phyloP scores from a whole-genome alignment of 2,888 invertebrate genomes.

The Drepana falcataria region DNA sequence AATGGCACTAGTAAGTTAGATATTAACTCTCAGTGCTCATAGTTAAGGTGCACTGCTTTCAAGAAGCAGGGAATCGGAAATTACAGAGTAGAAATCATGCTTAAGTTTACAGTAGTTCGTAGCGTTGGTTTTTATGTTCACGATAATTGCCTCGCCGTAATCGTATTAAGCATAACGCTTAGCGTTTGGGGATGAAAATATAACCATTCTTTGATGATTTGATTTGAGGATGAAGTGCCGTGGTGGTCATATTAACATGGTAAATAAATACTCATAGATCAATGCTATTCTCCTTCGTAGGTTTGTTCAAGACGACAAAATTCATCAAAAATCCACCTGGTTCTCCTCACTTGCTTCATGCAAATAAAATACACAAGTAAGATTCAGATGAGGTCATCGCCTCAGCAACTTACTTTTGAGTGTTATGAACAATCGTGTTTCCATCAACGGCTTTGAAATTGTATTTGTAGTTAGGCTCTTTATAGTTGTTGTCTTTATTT shows the following conservation, averaged over 20 bases:
- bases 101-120: background rate
- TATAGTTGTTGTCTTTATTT: slow-evolving; percentile 21
- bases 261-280: slow-evolving; percentile 12
- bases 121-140: too few relatives aligned
- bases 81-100: background rate
- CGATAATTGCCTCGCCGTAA: too few relatives aligned
- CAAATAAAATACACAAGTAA: slow-evolving; percentile 73
- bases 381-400: slow-evolving; percentile 39
- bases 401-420: slow-evolving; percentile 39
- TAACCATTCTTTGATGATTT: too few relatives aligned
- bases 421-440: slow-evolving; percentile 40
- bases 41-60: background rate
- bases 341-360: slow-evolving; percentile 73
- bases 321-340: slow-evolving; percentile 68
- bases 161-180: too few relatives aligned
- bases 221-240: too few relatives aligned
- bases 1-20: slow-evolving; percentile 67
- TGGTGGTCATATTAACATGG: background rate
- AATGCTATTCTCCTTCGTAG: slow-evolving; percentile 62
- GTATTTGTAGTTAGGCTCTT: slow-evolving; percentile 50
- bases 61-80: background rate
- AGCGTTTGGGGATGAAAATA: too few relatives aligned
- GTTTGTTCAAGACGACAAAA: slow-evolving; percentile 73
- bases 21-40: background rate
- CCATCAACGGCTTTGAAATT: slow-evolving; percentile 41